Evolutionary conservation across 2,797 vertebrate species (phyloP), one percentile per base, ranked within the genome.

Genomic region (Xenopus petersii): DNA sequence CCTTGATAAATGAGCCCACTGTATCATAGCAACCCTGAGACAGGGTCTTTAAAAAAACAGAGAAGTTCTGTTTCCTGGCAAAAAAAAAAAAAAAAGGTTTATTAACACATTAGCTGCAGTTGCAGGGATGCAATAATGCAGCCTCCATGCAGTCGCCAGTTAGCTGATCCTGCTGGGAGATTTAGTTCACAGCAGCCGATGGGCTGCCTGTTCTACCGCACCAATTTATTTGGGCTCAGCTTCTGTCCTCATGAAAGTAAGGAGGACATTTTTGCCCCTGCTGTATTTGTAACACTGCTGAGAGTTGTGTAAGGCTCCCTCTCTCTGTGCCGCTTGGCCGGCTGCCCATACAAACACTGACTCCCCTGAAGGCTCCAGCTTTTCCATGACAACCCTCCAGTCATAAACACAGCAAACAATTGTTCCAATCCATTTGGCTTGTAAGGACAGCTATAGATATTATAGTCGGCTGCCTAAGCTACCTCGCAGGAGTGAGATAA

Each of bases 381-480:
- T 91, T 93, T 91, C 91, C 91, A 91, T 92, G 89, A 92, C 88
- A 91, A 90, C 91, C 84, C 86, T 86, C 87, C 84, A 91, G 87
- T 86, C 87, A 90, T 87, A 85, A 85, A 84, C 87, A 89, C 84
- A 89, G 92, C 87, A 90, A 91, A 92, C 91, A 89, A 90, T 87
- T 13, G 0, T 83, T 84, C 81, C 82, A 84, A 81, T 84, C 87
- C 83, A 78, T 84, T 83, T 84, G 82, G 81, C 80, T 84, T 81
- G 73, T 51, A 77, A 83, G 81, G 13, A 21, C 65, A 62, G 86
- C 84, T 79, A 83, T 84, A 86, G 86, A 85, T 85, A 87, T 82
- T 88, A 75, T 79, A 81, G 89, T 88, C 89, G 87, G 84, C 89
- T 84, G 87, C 84, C 88, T 86, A 83, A 76, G 69, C 84, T 89